Percentiles rank a stretch among this genome's conserved stretches.
phyloP scores from a whole-genome alignment of 2,113 vertebrate genomes.

The Cheirogaleus medius region DNA sequence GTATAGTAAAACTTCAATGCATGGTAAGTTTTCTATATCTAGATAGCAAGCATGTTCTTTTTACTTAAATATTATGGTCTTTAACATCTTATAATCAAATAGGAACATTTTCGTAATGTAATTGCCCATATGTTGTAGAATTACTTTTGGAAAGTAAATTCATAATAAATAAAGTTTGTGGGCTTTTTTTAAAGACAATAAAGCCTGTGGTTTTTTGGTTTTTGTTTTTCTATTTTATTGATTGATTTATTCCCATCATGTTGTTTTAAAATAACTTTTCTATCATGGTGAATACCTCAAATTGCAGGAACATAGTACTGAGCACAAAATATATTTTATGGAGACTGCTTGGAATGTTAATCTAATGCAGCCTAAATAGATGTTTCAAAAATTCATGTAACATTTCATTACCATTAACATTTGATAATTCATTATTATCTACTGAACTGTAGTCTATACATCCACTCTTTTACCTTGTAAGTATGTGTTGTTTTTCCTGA shows the following conservation, averaged over 20 bases:
- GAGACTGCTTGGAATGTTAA: neutral
- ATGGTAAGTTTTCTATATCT: neutral
- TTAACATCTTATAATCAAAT: neutral
- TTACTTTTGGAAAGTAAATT: neutral
- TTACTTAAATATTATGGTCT: neutral
- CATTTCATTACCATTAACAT: neutral
- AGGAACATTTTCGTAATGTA: neutral
- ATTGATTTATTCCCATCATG: neutral
- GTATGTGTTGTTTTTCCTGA: neutral
- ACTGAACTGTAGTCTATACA: neutral
- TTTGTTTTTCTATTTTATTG: neutral
- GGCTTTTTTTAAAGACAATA: neutral
- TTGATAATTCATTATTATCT: neutral
- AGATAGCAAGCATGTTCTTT: neutral
- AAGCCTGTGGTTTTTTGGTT: neutral
- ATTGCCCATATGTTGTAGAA: neutral
- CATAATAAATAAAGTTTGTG: neutral
- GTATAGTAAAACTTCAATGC: neutral
- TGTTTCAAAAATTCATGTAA: neutral
- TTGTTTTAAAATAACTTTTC: neutral
- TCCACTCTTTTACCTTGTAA: neutral
- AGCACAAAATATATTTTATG: neutral
- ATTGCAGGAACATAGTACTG: neutral
- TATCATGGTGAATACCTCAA: neutral
- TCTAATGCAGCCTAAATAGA: neutral